phyloP scores from a whole-genome alignment of 1,140 invertebrate species.

The Epicauta chinensis region DNA sequence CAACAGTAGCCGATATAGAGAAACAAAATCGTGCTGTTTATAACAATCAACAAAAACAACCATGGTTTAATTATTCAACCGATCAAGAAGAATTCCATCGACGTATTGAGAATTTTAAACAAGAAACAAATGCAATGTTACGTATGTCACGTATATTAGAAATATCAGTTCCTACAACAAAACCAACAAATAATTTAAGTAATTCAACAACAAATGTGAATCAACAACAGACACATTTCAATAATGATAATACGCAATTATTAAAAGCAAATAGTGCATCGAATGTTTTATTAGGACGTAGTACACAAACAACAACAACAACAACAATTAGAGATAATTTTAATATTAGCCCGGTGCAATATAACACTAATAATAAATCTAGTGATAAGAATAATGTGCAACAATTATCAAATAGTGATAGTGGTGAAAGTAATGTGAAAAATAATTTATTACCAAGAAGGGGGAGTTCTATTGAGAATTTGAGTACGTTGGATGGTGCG shows the following conservation, averaged over 20 bases:
- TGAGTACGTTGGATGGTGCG: slow-evolving; percentile 21
- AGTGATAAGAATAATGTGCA: slow-evolving; percentile 13
- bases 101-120: slow-evolving; percentile 59
- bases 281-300: slow-evolving; percentile 34
- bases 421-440: slow-evolving; percentile 3
- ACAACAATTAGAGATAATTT: slow-evolving; percentile 30
- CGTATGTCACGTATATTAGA: slow-evolving; percentile 44
- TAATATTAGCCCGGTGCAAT: slow-evolving; percentile 30
- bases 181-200: slow-evolving; percentile 15
- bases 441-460: slow-evolving; percentile 20
- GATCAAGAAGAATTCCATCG: slow-evolving; percentile 33
- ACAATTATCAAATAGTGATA: slow-evolving; percentile 10
- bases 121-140: slow-evolving; percentile 65
- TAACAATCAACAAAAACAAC: slow-evolving; percentile 19
- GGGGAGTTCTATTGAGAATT: slow-evolving; percentile 42
- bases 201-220: slow-evolving; percentile 27
- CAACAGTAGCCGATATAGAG: slow-evolving; percentile 35
- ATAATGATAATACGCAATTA: slow-evolving; percentile 19
- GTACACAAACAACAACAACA: slow-evolving; percentile 15
- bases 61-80: slow-evolving; percentile 38
- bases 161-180: slow-evolving; percentile 27
- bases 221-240: background rate
- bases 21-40: slow-evolving; percentile 11
- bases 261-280: slow-evolving; percentile 39
- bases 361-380: slow-evolving; percentile 17